Evolutionary conservation across 2,797 vertebrate species (phyloP).

Genomic region (Urosaurus nigricauda): DNA sequence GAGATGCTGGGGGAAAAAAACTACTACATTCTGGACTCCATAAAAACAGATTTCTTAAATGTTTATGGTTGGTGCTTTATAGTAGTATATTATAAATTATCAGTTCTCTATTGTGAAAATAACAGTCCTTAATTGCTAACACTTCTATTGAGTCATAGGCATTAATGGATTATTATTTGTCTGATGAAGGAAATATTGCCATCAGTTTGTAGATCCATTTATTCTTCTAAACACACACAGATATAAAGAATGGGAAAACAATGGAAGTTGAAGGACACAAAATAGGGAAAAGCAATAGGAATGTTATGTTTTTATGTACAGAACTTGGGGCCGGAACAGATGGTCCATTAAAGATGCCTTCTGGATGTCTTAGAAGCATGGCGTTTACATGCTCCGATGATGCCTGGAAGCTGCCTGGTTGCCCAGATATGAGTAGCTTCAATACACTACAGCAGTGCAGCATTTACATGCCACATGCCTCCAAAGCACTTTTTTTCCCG

Average conservation of each 20-base stretch:
- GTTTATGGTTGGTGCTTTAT: slow-evolving; percentile 1
- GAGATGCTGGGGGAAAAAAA: not conserved
- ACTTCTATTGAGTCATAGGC: not conserved
- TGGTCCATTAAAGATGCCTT: too few relatives aligned
- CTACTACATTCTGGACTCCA: not conserved
- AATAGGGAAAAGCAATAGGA: not conserved
- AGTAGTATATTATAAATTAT: slow-evolving; percentile 16
- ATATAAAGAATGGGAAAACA: not conserved
- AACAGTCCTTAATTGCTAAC: not conserved
- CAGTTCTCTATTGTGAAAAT: not conserved
- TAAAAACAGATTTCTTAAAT: not conserved
- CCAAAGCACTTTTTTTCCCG: too few relatives aligned
- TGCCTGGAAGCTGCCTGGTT: too few relatives aligned
- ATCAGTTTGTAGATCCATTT: not conserved
- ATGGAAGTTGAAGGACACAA: not conserved
- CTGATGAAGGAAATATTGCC: not conserved
- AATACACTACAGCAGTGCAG: too few relatives aligned
- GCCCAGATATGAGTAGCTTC: too few relatives aligned
- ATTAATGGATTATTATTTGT: not conserved
- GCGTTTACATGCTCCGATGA: too few relatives aligned
- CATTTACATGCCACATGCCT: too few relatives aligned
- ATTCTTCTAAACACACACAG: not conserved
- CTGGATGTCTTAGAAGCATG: too few relatives aligned
- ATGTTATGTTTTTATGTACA: not conserved
- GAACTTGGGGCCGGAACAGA: not conserved